These are phyloP conservation scores for Gorsachius goisagi DNA, from an alignment of 2,113 vertebrate genomes.

Conservation along the genomic window DNA sequence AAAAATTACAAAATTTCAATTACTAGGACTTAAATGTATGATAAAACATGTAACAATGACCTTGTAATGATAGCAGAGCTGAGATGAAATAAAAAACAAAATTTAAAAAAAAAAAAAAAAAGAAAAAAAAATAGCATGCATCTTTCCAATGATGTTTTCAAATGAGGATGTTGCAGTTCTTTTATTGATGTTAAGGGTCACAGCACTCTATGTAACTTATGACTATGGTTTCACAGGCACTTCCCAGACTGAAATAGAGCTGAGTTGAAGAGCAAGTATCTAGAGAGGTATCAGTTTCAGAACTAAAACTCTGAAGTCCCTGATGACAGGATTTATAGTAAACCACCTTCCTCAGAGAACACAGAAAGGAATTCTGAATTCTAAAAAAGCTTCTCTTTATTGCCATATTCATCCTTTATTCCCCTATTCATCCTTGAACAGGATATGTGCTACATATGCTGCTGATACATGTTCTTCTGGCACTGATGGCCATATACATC, in stretches of 20 bases:
- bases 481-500: background rate
- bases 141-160: background rate
- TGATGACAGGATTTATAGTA: background rate
- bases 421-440: background rate
- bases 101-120: too few species aligned
- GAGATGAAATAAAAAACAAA: background rate
- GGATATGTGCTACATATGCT: background rate
- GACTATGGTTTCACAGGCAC: background rate
- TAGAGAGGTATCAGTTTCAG: background rate
- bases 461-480: background rate
- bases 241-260: background rate
- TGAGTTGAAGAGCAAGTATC: background rate
- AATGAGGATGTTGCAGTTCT: background rate
- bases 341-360: background rate
- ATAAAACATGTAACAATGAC: background rate
- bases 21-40: background rate
- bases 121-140: background rate
- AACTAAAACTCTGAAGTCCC: background rate
- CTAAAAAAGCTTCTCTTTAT: background rate
- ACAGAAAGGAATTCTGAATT: background rate
- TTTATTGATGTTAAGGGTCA: background rate
- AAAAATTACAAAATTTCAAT: background rate
- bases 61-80: background rate
- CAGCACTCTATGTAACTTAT: background rate
- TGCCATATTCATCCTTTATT: background rate